Evolutionary conservation across 1,140 invertebrate species (phyloP), one percentile per base, ranked within the genome.

Genomic region (Cotesia glomerata): DNA sequence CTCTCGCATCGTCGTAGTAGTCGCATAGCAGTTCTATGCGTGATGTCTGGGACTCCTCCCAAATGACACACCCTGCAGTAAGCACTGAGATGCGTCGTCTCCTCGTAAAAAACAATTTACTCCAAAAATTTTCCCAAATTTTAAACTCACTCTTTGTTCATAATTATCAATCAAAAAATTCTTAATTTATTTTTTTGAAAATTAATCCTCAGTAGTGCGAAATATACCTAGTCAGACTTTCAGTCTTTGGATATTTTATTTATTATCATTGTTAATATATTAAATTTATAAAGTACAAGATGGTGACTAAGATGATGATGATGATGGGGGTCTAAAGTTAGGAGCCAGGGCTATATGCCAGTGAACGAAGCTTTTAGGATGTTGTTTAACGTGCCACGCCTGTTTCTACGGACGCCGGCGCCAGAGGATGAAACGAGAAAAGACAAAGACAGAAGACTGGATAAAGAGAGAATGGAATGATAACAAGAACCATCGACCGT

Each of bases 401-500:
- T 67, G 18, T 67, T 64, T 18, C 62, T 8, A 35, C 36, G 39
- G 51, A 67, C 65, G 65, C 65, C 65, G 51, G 65, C 39, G 45
- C 39, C 52, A 54, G 26, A 18, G 39, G 49, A 35, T 49, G 36
- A 18, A 66, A n/a, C 39, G 63, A 66, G 16, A 5, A 49, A 26
- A 49, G 26, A 66, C 36, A 66, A 34, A 67, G 65, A 67, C 7
- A 11, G 52, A 14, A 65, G 26, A 26, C 26, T 14, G 36, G 63
- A 16, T 39, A 65, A 11, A 39, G 34, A 63, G 35, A 63, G 45
- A 65, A 65, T 39, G 18, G 16, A 67, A 54, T 67, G 45, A 54
- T 67, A 67, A 67, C 65, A 67, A 67, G 39, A 66, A 18, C 45
- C 45, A 66, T 51, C 63, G 62, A 66, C 63, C 45, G 63, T 13